Conservation (phyloP, 2,113 vertebrate genomes). For the Podarcis cretensis region DNA sequence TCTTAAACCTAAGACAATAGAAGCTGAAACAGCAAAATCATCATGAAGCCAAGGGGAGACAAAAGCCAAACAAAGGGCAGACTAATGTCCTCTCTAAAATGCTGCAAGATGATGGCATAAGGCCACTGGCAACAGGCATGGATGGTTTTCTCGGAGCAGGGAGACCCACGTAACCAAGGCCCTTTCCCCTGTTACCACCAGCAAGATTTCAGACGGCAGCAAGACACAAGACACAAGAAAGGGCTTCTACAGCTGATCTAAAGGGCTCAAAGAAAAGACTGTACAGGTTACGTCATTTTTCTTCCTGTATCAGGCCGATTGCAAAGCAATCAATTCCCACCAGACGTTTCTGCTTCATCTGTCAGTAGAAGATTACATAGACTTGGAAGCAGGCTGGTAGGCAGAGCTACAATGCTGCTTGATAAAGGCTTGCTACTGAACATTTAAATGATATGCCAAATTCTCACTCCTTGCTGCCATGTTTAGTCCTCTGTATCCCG, state of each 20-base stretch:
- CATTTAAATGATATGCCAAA: neutral
- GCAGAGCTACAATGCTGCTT: neutral
- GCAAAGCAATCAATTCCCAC: no score
- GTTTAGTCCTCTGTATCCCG: neutral
- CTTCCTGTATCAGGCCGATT: neutral
- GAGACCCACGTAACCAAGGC: neutral
- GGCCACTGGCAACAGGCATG: neutral
- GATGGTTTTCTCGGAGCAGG: neutral
- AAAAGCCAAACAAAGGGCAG: neutral
- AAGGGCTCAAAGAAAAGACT: neutral
- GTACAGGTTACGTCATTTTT: neutral
- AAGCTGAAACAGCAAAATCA: neutral
- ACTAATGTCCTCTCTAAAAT: neutral
- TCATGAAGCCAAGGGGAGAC: neutral
- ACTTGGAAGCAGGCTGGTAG: neutral
- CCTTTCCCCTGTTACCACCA: neutral
- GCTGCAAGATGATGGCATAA: neutral
- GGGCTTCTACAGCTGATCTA: neutral
- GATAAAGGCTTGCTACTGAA: neutral
- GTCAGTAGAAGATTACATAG: neutral
- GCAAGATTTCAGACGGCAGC: neutral
- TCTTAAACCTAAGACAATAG: neutral
- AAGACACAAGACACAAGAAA: neutral
- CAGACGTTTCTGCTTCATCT: neutral
- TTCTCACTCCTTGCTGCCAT: neutral